Conservation (phyloP, 2,113 vertebrate genomes). For the Nyctibius bracteatus region DNA sequence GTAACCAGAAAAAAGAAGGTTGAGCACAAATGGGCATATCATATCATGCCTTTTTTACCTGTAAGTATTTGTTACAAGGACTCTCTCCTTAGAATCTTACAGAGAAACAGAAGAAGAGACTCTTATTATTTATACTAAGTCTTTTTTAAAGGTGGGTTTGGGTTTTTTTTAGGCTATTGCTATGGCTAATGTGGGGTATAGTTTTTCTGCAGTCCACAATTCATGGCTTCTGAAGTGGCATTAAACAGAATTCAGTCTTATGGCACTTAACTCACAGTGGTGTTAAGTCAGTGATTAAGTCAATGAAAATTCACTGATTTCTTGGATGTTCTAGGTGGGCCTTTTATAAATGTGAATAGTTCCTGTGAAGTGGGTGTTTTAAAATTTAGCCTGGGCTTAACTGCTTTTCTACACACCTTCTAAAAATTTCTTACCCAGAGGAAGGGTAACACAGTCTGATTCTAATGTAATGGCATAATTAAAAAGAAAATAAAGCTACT, state of each 20-base stretch:
- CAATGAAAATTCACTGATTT: neutral
- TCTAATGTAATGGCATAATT: neutral
- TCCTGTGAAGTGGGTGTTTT: neutral
- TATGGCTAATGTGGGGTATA: neutral
- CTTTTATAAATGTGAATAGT: neutral
- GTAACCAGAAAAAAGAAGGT: neutral
- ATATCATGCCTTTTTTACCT: neutral
- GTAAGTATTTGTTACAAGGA: neutral
- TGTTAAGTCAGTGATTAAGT: neutral
- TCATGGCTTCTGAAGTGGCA: neutral
- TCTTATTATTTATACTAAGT: neutral
- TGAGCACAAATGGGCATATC: neutral
- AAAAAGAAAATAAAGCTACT: neutral
- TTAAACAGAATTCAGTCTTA: neutral
- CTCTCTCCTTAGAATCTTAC: neutral
- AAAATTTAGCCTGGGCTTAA: neutral
- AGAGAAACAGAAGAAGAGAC: neutral
- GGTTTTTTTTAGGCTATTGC: neutral
- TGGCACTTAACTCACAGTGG: neutral
- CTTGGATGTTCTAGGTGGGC: neutral
- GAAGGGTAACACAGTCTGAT: neutral
- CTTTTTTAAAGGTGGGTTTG: neutral
- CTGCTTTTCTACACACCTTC: neutral
- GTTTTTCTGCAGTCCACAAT: neutral
- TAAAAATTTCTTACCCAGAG: neutral